Evolutionary conservation across 2,797 vertebrate species (phyloP), one percentile per base, ranked within the genome.

Genomic region (Catostomus latipinnis): DNA sequence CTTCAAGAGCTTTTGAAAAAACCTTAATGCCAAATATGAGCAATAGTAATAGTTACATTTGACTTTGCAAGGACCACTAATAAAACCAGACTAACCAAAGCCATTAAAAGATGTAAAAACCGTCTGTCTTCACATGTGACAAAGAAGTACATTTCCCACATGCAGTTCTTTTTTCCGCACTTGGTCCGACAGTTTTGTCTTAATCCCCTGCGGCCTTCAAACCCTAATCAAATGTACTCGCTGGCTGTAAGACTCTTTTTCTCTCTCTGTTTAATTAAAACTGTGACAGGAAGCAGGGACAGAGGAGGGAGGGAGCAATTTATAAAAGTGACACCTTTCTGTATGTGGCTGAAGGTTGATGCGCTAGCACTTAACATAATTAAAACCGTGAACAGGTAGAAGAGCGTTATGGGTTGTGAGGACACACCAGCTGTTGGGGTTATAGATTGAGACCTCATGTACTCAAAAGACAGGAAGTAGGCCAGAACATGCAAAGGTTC

Each of bases 261-360:
- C 74, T 76, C 58, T 68, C 48, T 84, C 57, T 81, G 83, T 87
- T 85, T 88, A 87, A 89, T 90, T 88, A 89, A 89, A 90, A 82
- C 11, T 43, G 50, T 85, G 86, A 88, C 88, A 89, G 81, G 81
- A 86, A 79, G 76, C 83, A 43, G 81, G 69, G 78, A 85, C 83
- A 81, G 75, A 86, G 77, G 83, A 78, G 68, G 54, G 79, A 13
- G 56, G 87, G 78, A n/a, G 85, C 82, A 80, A 87, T 90, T 88
- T 88, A 88, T 89, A 90, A 90, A 78, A 22, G 70, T 83, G 87
- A 88, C 89, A 88, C 89, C 84, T 82, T 80, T 84, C 82, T 85
- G 85, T 74, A 62, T 49, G 88, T 75, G 80, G 78, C 68, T 68
- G 81, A 80, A 83, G 87, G 87, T 85, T 82, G 70, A 74, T 74